Percentiles rank a stretch among this genome's conserved stretches.
These are phyloP conservation scores for Lordiphosa andalusiaca DNA, from an alignment of 2,888 invertebrate species.

Conservation along the genomic window DNA sequence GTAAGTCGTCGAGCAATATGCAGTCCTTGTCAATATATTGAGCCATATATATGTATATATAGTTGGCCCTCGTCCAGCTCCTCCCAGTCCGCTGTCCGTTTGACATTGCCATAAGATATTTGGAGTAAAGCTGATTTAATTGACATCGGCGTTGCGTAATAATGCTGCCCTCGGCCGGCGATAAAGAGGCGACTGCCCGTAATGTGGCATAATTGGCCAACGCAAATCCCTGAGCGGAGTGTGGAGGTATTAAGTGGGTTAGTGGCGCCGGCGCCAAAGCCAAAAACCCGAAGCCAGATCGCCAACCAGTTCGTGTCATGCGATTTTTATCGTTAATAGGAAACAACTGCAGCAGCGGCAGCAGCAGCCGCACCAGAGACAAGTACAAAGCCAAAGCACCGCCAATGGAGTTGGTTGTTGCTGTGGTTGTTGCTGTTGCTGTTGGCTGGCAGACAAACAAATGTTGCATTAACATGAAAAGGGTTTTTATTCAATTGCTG, in stretches of 20 bases:
- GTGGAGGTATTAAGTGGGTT: constrained; percentile 55
- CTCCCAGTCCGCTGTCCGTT: constrained; percentile 29
- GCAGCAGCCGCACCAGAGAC: constrained; percentile 45
- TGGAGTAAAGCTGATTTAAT: constrained; percentile 74
- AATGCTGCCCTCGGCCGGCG: constrained; percentile 36
- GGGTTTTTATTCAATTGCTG: constrained; percentile 64
- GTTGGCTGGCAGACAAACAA: constrained; percentile 46
- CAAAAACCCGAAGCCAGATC: constrained; percentile 59
- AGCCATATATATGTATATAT: constrained; percentile 17
- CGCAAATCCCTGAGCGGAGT: constrained; percentile 30
- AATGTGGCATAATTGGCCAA: constrained; percentile 70
- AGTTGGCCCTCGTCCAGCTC: constrained; percentile 1
- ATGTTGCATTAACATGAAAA: constrained; percentile 69
- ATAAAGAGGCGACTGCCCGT: constrained; percentile 53
- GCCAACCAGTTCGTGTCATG: constrained; percentile 72
- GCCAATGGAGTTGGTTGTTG: constrained; percentile 47
- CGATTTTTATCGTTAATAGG: constrained; percentile 73
- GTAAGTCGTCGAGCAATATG: constrained; percentile 34
- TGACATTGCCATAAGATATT: constrained; percentile 70
- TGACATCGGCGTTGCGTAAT: constrained; percentile 69
- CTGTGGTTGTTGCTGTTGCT: constrained; percentile 23
- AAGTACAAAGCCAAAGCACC: constrained; percentile 71
- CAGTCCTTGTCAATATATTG: constrained; percentile 60
- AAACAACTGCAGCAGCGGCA: constrained; percentile 63
- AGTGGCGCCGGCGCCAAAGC: constrained; percentile 70